Conservation (phyloP, 2,113 vertebrate genomes). For the Polypterus bichir region DNA sequence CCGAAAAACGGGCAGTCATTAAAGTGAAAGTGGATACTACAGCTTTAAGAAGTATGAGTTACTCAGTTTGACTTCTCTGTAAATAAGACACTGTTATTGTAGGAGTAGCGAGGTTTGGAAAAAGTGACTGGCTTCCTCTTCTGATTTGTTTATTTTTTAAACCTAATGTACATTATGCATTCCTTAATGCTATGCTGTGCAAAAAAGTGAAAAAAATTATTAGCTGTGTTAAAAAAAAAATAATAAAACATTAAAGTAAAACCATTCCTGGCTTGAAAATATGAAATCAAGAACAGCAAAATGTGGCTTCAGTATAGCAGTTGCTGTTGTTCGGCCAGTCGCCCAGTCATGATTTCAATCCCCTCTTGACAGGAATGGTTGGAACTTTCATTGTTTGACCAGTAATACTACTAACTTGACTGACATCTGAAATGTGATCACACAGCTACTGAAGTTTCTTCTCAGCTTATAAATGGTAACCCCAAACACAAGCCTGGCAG, state of each 20-base stretch:
- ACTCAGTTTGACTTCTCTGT: slow-evolving; percentile 31
- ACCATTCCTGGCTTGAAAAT: too few relatives aligned
- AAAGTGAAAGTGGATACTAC: slow-evolving; percentile 36
- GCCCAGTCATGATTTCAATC: too few relatives aligned
- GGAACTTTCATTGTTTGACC: too few relatives aligned
- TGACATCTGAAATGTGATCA: too few relatives aligned
- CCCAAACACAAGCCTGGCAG: too few relatives aligned
- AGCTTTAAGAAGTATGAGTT: slow-evolving; percentile 33
- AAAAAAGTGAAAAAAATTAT: slow-evolving; percentile 29
- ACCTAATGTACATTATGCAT: slow-evolving; percentile 46
- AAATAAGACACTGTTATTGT: slow-evolving; percentile 60
- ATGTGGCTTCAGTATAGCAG: too few relatives aligned
- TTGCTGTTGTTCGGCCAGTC: too few relatives aligned
- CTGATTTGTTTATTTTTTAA: slow-evolving; percentile 59
- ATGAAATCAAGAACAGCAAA: too few relatives aligned
- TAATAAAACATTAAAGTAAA: slow-evolving; percentile 47
- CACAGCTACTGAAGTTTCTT: too few relatives aligned
- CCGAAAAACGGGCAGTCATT: slow-evolving; percentile 32
- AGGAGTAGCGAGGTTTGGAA: slow-evolving; percentile 47
- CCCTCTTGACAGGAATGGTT: too few relatives aligned
- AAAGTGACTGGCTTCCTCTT: slow-evolving; percentile 51
- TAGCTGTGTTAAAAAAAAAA: slow-evolving; percentile 62
- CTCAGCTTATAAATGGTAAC: too few relatives aligned
- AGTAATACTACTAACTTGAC: too few relatives aligned
- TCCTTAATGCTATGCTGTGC: slow-evolving; percentile 39